Percentiles rank a stretch among this genome's conserved stretches.
These are phyloP conservation scores for Metaphire vulgaris DNA, from an alignment of 1,140 invertebrate species.

Conservation along the genomic window DNA sequence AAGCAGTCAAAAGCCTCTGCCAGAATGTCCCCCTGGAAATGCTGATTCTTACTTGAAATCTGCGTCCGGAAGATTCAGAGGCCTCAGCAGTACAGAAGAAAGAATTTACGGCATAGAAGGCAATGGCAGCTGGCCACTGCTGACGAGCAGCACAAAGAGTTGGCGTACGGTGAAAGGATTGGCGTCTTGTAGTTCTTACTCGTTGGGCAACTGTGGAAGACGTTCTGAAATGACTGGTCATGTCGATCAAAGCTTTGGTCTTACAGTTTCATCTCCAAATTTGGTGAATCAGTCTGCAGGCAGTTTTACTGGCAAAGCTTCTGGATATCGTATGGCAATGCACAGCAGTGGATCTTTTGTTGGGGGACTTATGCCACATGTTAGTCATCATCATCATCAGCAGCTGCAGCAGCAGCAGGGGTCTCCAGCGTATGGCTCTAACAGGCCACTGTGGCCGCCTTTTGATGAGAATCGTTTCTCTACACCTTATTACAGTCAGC, in stretches of 20 bases:
- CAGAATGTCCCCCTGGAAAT: not conserved
- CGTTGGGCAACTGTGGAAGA: not conserved
- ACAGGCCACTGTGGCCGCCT: not conserved
- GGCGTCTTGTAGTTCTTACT: not conserved
- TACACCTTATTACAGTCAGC: not conserved
- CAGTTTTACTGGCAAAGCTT: not conserved
- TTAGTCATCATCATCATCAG: no score
- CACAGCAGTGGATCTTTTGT: not conserved
- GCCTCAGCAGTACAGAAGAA: no score
- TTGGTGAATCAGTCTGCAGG: not conserved
- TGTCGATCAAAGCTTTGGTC: no score
- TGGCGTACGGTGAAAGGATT: no score
- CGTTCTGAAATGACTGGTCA: no score
- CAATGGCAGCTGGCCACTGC: no score
- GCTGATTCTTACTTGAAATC: not conserved
- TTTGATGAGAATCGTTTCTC: not conserved
- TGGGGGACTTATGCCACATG: no score
- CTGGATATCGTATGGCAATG: not conserved
- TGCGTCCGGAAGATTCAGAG: no score
- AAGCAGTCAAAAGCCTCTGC: not conserved
- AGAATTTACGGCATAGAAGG: no score
- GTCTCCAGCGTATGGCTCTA: not conserved
- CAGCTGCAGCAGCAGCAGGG: not conserved
- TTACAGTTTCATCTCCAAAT: no score
- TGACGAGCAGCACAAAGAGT: no score